A percentile compares a stretch with the other conserved stretches of the same genome.
Conservation (phyloP, 2,888 invertebrate species). For the Campaea margaritaria region DNA sequence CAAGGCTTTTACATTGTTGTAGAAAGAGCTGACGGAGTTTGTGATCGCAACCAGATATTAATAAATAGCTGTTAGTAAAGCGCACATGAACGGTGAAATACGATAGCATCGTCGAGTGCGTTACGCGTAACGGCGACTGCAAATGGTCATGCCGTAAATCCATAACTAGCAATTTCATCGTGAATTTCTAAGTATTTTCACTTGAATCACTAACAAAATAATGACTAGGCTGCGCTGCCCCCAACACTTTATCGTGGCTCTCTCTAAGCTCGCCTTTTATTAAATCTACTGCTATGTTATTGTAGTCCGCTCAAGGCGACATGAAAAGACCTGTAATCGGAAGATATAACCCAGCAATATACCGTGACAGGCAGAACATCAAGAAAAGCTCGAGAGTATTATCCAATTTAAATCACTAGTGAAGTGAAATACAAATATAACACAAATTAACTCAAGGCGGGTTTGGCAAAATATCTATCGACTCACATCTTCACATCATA, state of each 20-base stretch:
- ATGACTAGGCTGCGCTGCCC: conserved; percentile 65
- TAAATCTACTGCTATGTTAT: conserved; percentile 73
- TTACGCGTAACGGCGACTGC: conserved; percentile 55
- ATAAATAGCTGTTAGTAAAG: conserved; percentile 43
- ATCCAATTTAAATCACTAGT: conserved; percentile 20
- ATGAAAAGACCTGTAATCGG: conserved; percentile 61
- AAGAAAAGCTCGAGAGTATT: conserved; percentile 33
- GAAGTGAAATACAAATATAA: neutral
- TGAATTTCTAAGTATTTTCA: conserved; percentile 76
- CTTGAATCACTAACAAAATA: conserved; percentile 75
- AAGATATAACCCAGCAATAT: conserved; percentile 52
- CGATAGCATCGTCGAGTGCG: conserved; percentile 52
- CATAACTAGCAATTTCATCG: conserved; percentile 69
- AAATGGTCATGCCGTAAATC: conserved; percentile 57
- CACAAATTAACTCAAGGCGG: too few relatives aligned
- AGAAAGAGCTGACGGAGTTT: conserved; percentile 3
- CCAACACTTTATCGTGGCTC: conserved; percentile 75
- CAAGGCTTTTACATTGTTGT: conserved; percentile 12
- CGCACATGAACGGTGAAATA: conserved; percentile 54
- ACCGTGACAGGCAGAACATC: conserved; percentile 43
- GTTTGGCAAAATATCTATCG: too few relatives aligned
- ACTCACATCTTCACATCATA: too few relatives aligned
- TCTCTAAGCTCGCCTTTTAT: conserved; percentile 70
- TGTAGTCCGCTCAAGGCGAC: conserved; percentile 66
- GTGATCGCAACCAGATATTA: conserved; percentile 8